Percentiles rank a stretch among this genome's conserved stretches.
Evolutionary conservation across 2,113 vertebrate species (phyloP).

Genomic region (Progne subis): DNA sequence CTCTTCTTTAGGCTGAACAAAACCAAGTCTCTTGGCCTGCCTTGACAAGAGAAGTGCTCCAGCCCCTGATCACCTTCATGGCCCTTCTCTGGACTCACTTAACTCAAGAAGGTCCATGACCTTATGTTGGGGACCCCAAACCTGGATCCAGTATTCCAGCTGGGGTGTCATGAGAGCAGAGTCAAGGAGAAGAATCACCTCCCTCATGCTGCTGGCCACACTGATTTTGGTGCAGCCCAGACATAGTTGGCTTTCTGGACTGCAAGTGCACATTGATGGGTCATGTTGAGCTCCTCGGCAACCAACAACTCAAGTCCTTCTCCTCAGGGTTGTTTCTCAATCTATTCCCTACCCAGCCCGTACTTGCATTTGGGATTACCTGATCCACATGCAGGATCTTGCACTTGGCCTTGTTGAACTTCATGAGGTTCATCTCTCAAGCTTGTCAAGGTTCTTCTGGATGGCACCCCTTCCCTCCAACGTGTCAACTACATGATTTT

Average conservation of each 20-base stretch:
- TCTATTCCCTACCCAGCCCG: not conserved
- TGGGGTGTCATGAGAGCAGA: not conserved
- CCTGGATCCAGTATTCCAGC: rapidly evolving
- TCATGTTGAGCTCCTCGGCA: not conserved
- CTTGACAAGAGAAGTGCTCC: not conserved
- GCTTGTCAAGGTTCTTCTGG: not conserved
- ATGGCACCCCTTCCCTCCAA: not conserved
- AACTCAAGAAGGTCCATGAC: not conserved
- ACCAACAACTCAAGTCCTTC: not conserved
- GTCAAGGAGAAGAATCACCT: rapidly evolving
- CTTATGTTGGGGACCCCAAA: not conserved
- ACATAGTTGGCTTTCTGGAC: not conserved
- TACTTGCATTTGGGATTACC: not conserved
- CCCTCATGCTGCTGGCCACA: rapidly evolving
- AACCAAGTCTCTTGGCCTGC: not conserved
- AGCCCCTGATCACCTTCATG: rapidly evolving
- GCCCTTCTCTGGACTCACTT: not conserved
- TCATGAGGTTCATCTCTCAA: not conserved
- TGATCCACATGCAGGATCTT: not conserved
- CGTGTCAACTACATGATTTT: rapidly evolving
- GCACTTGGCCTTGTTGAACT: not conserved
- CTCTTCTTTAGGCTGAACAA: not conserved
- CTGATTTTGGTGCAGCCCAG: not conserved
- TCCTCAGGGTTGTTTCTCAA: not conserved
- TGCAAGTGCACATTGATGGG: not conserved